Base-by-base conservation (phyloP, 1,140 invertebrate genomes). In the Druon quercuslanigerum region DNA sequence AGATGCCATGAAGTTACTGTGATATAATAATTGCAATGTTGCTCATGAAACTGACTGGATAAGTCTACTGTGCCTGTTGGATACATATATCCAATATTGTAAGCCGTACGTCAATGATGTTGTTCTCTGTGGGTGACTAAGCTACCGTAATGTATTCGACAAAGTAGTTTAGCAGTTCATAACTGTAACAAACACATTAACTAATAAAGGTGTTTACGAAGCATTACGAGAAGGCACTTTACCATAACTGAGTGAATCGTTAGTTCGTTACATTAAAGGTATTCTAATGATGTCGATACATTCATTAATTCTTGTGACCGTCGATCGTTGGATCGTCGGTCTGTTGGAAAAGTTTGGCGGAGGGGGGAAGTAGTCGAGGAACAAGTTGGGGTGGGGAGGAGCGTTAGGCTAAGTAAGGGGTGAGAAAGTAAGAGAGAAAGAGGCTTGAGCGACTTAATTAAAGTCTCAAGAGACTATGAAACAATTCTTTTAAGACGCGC, bases 131-230 rank as follows among this genome's bases (percentile, higher is more conserved):
- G n/a, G 80, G 76, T 72, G 74, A 73, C 79, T 78, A 56, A 14
- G 33, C 66, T 57, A 19, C 77, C 76, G 72, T 72, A 75, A 72
- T 75, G 71, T 72, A 71, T 74, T 77, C 75, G 78, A 79, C 72
- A 80, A 78, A 79, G 80, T 79, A 17, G 75, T 70, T 52, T 70
- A 75, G 50, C 66, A 74, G 54, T 20, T 46, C 51, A 50, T 72
- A 79, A 80, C 77, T 79, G 56, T 51, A 57, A 72, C 76, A 81
- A 81, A 83, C 76, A 79, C 79, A 46, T 11, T 46, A 2, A 46
- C 40, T 46, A 11, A 46, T 9, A 46, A 46, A 79, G 72, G 74
- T 78, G 82, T 81, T 79, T 78, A 79, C 77, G 78, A 72, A 76
- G 57, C 76, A 66, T 66, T 4, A 40, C 14, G 25, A 66, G 20